Conservation (phyloP, 2,888 invertebrate genomes). For the Embidobia sp. region DNA sequence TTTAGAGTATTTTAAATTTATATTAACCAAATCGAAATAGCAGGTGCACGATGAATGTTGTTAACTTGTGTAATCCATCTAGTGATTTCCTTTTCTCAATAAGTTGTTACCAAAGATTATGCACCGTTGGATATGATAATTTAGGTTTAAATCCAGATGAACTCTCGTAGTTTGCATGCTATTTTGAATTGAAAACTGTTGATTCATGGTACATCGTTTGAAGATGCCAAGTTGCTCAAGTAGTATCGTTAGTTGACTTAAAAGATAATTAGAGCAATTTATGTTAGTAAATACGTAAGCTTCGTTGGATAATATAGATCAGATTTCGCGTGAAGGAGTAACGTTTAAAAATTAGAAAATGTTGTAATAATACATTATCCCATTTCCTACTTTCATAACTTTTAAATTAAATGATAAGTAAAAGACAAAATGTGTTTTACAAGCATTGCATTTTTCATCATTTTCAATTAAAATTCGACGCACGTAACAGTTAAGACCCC, state of each 20-base stretch:
- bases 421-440: not conserved
- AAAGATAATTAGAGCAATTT: not conserved
- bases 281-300: not conserved
- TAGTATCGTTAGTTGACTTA: conserved; percentile 6
- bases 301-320: too few species aligned
- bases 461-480: too few species aligned
- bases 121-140: conserved; percentile 14
- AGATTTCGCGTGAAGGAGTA: too few species aligned
- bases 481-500: too few species aligned
- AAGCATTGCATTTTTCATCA: too few species aligned
- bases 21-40: too few species aligned
- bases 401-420: too few species aligned
- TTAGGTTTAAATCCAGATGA: conserved; percentile 13
- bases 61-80: conserved; percentile 2
- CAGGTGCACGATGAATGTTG: not conserved
- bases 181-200: conserved; percentile 22
- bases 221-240: conserved; percentile 1
- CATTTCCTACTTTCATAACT: too few species aligned
- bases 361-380: too few species aligned
- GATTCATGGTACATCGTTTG: conserved; percentile 16
- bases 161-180: conserved; percentile 16
- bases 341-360: too few species aligned
- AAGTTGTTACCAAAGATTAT: conserved; percentile 20
- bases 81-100: conserved; percentile 9
- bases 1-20: too few species aligned